A percentile compares a stretch with the other conserved stretches of the same genome.
phyloP scores from a whole-genome alignment of 2,113 vertebrate genomes.

The Pangasianodon hypophthalmus region DNA sequence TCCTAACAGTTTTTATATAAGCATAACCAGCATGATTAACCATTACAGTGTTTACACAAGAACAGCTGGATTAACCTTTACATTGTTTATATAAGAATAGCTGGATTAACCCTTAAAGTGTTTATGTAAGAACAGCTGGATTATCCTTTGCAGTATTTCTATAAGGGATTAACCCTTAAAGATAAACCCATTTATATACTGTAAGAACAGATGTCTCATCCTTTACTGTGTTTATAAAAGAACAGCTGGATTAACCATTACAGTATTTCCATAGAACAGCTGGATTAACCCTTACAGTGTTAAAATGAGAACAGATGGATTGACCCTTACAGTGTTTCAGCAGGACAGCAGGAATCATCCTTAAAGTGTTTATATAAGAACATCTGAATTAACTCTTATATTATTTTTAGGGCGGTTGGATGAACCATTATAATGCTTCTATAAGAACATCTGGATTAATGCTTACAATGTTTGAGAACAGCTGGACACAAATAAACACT shows the following conservation, averaged over 20 bases:
- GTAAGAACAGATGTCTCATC: neutral
- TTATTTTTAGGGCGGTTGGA: neutral
- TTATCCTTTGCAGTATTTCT: neutral
- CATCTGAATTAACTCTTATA: neutral
- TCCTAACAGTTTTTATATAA: conserved; percentile 2
- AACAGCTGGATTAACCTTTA: conserved; percentile 6
- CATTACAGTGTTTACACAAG: conserved; percentile 12
- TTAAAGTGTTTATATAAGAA: conserved; percentile 4
- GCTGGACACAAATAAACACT: neutral
- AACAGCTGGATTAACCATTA: neutral
- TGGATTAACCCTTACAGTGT: neutral
- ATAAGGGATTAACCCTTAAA: neutral
- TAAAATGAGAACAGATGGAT: neutral
- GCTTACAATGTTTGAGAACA: neutral
- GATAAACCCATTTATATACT: neutral
- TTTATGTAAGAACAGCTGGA: neutral
- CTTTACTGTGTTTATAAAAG: neutral
- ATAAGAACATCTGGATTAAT: neutral
- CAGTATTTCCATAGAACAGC: neutral
- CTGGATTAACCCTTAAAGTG: neutral
- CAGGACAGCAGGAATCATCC: too few relatives aligned
- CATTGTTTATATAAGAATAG: conserved; percentile 2
- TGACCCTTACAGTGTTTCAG: neutral
- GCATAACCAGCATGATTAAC: neutral
- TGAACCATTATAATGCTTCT: neutral